phyloP scores from a whole-genome alignment of 2,113 vertebrate species.

The Platycercus adscitus region DNA sequence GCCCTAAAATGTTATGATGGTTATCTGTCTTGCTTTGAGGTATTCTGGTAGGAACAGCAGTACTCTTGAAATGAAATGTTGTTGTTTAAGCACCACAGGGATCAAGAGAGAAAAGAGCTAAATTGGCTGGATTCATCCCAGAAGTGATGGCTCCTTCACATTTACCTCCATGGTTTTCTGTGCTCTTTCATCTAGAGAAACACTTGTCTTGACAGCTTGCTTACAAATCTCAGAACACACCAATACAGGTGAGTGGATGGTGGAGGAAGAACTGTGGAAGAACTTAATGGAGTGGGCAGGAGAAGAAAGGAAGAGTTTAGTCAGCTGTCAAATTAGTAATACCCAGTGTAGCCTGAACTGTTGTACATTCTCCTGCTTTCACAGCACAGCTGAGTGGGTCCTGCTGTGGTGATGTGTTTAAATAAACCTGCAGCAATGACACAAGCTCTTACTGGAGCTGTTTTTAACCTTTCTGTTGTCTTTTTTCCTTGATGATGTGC shows the following conservation, averaged over 20 bases:
- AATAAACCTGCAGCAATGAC: background rate
- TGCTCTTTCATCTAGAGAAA: background rate
- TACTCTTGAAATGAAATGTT: background rate
- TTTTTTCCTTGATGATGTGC: background rate
- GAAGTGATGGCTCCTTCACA: background rate
- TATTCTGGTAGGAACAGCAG: background rate
- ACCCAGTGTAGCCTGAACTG: background rate
- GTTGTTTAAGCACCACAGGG: background rate
- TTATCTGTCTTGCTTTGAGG: background rate
- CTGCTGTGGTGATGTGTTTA: background rate
- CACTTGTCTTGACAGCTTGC: background rate
- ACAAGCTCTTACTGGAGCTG: background rate
- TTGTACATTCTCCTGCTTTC: background rate
- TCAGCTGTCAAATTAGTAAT: background rate
- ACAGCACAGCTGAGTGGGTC: background rate
- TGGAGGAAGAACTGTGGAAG: background rate
- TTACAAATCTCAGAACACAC: background rate
- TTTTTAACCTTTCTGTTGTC: background rate
- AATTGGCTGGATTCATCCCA: background rate
- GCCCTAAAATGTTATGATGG: background rate
- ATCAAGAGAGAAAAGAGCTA: background rate
- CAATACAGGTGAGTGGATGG: background rate
- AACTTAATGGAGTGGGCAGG: background rate
- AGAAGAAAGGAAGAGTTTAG: background rate
- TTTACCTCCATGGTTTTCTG: background rate